A percentile compares a stretch with the other conserved stretches of the same genome.
These are phyloP conservation scores for Standfussiana lucernea DNA, from an alignment of 2,888 invertebrate species.

Conservation along the genomic window DNA sequence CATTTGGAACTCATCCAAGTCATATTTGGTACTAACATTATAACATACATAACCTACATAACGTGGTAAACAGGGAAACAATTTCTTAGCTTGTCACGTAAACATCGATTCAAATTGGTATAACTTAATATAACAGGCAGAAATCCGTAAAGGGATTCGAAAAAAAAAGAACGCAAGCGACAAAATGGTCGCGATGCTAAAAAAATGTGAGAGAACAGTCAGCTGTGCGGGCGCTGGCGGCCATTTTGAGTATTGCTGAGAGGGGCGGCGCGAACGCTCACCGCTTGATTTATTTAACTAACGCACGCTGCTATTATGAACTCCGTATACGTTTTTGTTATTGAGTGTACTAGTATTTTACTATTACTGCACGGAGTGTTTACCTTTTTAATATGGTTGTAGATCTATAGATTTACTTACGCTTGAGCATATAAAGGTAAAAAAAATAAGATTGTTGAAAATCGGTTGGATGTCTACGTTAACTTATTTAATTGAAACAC, in stretches of 20 bases:
- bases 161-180: conserved; percentile 71
- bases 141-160: conserved; percentile 64
- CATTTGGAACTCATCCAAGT: conserved; percentile 73
- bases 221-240: conserved; percentile 81
- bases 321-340: conserved; percentile 75
- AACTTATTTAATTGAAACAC: conserved; percentile 3
- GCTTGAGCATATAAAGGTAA: neutral
- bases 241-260: conserved; percentile 84
- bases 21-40: conserved; percentile 45
- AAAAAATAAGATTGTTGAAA: neutral
- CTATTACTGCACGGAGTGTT: conserved; percentile 3
- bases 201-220: conserved; percentile 80
- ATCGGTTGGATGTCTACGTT: neutral
- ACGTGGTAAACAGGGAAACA: conserved; percentile 57
- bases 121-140: conserved; percentile 65
- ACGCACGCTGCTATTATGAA: conserved; percentile 74
- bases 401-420: neutral
- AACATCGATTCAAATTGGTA: conserved; percentile 63
- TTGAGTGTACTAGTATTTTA: conserved; percentile 73
- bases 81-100: conserved; percentile 54
- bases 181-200: conserved; percentile 82
- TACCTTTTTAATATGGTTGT: conserved; percentile 1
- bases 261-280: conserved; percentile 76
- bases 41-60: conserved; percentile 57
- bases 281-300: conserved; percentile 83